Conservation (phyloP, 2,113 vertebrate species). For the Stomatorhinus ivindoensis region DNA sequence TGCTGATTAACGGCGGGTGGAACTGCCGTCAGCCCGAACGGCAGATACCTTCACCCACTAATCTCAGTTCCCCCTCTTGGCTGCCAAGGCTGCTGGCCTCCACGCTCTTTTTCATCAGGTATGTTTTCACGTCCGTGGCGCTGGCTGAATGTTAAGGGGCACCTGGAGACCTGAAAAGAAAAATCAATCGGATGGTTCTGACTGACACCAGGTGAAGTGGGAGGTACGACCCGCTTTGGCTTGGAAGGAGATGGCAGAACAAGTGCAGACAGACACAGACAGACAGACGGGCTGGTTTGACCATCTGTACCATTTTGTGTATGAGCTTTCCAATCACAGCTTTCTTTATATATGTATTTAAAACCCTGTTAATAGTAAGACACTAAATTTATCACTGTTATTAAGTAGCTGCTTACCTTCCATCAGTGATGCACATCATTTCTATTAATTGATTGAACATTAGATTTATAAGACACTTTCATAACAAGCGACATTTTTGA, state of each 20-base stretch:
- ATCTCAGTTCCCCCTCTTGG: background rate
- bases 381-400: background rate
- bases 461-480: background rate
- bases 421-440: background rate
- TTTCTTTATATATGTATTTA: background rate
- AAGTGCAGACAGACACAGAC: background rate
- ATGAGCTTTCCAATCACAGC: background rate
- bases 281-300: background rate
- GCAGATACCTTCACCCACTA: background rate
- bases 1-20: no score
- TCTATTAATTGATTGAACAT: background rate
- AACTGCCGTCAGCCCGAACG: background rate
- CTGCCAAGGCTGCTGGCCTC: background rate
- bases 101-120: background rate
- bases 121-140: background rate
- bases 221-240: background rate
- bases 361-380: background rate
- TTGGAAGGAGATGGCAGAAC: background rate
- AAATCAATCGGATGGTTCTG: background rate
- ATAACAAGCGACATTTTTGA: background rate
- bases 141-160: background rate
- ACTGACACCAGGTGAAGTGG: background rate
- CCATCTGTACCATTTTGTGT: background rate
- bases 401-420: background rate
- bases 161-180: background rate